These are phyloP conservation scores for Pontoporia blainvillei DNA, from an alignment of 2,113 vertebrate species.

Conservation along the genomic window DNA sequence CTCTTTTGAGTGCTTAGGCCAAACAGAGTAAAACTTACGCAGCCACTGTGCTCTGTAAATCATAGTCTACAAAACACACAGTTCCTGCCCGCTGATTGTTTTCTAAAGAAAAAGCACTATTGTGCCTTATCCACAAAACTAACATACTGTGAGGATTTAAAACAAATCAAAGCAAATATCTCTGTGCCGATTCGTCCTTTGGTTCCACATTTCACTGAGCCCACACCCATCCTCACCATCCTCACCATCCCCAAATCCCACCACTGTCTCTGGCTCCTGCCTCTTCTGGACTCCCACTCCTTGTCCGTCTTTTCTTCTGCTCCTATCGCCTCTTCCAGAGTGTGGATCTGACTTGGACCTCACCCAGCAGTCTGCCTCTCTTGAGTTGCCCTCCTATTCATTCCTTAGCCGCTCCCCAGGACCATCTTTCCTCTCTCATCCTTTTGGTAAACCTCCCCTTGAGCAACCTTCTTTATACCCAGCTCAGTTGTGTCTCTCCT, in stretches of 20 bases:
- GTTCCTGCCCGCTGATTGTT: neutral
- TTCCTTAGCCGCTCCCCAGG: neutral
- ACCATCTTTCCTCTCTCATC: neutral
- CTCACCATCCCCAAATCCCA: neutral
- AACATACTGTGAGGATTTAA: neutral
- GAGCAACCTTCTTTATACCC: neutral
- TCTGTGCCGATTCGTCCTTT: neutral
- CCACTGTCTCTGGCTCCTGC: neutral
- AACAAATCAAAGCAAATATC: neutral
- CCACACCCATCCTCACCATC: neutral
- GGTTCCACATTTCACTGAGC: neutral
- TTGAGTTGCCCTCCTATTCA: neutral
- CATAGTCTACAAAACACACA: neutral
- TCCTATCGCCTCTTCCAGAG: neutral
- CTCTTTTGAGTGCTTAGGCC: slow-evolving; percentile 41
- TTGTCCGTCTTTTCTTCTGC: neutral
- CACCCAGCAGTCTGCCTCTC: neutral
- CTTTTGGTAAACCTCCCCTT: neutral
- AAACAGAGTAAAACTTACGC: neutral
- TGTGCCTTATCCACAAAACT: neutral
- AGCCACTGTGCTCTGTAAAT: slow-evolving; percentile 36
- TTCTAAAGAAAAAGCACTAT: neutral
- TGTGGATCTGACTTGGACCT: neutral
- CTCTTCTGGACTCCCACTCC: neutral
- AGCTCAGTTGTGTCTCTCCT: neutral